Conservation (phyloP, 2,888 invertebrate genomes). For the Diaphora mendica region DNA sequence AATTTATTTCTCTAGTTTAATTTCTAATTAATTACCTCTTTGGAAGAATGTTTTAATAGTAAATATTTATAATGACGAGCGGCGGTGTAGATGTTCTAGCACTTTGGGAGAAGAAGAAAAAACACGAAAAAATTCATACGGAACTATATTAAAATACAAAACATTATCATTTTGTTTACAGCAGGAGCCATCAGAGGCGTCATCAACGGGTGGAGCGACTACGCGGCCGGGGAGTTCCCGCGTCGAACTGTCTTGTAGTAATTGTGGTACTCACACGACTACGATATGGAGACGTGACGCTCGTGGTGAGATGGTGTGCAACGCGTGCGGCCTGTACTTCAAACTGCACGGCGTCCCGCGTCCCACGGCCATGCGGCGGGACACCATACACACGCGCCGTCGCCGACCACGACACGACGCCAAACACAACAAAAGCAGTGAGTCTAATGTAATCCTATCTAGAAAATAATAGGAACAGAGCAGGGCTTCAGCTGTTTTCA, state of each 20-base stretch:
- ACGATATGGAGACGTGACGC: conserved; percentile 99
- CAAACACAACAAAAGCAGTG: conserved; percentile 83
- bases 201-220: conserved; percentile 34
- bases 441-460: conserved; percentile 50
- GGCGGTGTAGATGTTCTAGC: not conserved
- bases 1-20: too few relatives aligned
- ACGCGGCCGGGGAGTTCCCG: conserved; percentile 70
- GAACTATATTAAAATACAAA: not conserved
- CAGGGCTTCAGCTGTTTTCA: not conserved
- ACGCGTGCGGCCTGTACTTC: conserved; percentile 99
- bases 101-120: not conserved
- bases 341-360: conserved; percentile 98
- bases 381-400: conserved; percentile 97
- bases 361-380: conserved; percentile 97
- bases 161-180: conserved; percentile 23
- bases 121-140: not conserved
- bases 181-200: conserved; percentile 59
- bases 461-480: not conserved
- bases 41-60: too few relatives aligned
- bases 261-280: conserved; percentile 98
- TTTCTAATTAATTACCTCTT: too few relatives aligned
- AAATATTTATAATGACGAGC: not conserved
- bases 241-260: conserved; percentile 96
- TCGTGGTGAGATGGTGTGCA: conserved; percentile 99
- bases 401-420: conserved; percentile 92